A percentile compares a stretch with the other conserved stretches of the same genome.
Conservation (phyloP, 2,888 invertebrate genomes). For the Brachyopa scutellaris region DNA sequence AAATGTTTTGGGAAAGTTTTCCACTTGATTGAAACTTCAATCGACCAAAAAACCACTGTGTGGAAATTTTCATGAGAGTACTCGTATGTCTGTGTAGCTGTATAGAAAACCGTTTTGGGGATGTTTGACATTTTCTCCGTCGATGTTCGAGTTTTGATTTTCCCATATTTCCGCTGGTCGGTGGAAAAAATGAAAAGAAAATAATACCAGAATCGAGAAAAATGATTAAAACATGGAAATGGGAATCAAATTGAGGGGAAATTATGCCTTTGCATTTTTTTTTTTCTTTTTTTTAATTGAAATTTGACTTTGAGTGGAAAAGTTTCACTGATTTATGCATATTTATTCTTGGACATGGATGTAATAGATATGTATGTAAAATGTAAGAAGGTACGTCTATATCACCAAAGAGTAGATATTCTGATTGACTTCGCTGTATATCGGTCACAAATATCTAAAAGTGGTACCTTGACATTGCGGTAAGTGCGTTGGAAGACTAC, state of each 20-base stretch:
- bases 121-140: neutral
- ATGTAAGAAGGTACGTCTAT: too few relatives aligned
- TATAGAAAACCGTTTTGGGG: neutral
- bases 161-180: too few relatives aligned
- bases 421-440: too few relatives aligned
- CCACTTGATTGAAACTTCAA: constrained; percentile 57
- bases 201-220: neutral
- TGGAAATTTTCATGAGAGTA: constrained; percentile 7
- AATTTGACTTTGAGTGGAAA: too few relatives aligned
- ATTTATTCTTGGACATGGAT: too few relatives aligned
- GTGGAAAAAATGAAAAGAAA: neutral
- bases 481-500: too few relatives aligned
- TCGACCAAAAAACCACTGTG: constrained; percentile 35
- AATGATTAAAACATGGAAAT: neutral
- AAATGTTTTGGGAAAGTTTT: constrained; percentile 46
- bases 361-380: too few relatives aligned
- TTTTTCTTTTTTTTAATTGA: neutral
- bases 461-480: too few relatives aligned
- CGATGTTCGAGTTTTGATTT: neutral
- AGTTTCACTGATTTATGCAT: too few relatives aligned
- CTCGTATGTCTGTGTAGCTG: neutral
- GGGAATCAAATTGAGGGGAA: neutral
- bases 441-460: too few relatives aligned
- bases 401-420: too few relatives aligned
- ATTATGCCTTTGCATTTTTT: too few relatives aligned